phyloP scores from a whole-genome alignment of 2,113 vertebrate species.

The Beaufortia kweichowensis region DNA sequence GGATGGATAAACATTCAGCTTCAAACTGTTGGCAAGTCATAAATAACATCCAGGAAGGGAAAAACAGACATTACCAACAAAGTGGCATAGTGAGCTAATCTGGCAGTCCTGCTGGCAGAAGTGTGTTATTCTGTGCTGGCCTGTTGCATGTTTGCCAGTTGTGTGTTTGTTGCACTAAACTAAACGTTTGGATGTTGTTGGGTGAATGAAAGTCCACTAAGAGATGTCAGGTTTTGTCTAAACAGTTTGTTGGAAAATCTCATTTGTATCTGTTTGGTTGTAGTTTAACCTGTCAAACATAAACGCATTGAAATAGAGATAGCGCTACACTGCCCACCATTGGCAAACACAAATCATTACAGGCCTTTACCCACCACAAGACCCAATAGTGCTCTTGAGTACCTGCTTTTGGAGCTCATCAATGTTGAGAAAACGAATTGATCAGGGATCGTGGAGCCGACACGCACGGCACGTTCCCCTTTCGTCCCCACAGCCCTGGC shows the following conservation, averaged over 20 bases:
- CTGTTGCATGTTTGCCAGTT: not conserved
- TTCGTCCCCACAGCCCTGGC: not conserved
- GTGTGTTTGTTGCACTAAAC: not conserved
- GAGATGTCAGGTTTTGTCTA: no score
- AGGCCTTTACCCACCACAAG: constrained; percentile 57
- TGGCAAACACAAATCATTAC: constrained; percentile 62
- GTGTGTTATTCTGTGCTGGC: not conserved
- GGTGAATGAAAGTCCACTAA: no score
- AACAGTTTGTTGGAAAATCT: no score
- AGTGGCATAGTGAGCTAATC: constrained; percentile 70
- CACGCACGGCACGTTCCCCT: constrained; percentile 60
- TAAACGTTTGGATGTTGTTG: no score
- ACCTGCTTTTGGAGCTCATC: constrained; percentile 13
- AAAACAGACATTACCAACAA: constrained; percentile 73
- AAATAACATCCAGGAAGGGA: constrained; percentile 68
- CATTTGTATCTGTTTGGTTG: no score
- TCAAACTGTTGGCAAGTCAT: constrained; percentile 69
- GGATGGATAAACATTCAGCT: constrained; percentile 67
- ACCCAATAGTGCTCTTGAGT: constrained; percentile 39
- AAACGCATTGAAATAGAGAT: constrained; percentile 8
- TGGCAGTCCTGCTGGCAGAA: constrained; percentile 54
- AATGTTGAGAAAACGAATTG: constrained; percentile 48
- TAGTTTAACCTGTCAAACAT: not conserved
- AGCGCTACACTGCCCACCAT: constrained; percentile 62
- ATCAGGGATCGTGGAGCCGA: constrained; percentile 46